Conservation (phyloP, 1,140 invertebrate species). For the Pseudomyrmex flavicornis region DNA sequence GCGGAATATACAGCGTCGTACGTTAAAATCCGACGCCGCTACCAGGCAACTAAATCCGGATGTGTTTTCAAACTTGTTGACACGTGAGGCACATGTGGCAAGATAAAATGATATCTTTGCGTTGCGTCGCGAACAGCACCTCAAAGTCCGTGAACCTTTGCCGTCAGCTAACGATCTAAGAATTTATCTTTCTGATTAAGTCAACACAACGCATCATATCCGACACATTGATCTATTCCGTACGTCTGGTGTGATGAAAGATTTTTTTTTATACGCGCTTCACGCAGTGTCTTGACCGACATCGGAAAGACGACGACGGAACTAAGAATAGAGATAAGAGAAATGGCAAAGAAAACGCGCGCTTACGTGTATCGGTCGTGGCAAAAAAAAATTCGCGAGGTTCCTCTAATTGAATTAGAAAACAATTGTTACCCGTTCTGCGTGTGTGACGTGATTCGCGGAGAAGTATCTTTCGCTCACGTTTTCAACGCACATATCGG, state of each 20-base stretch:
- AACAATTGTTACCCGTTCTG: slow-evolving; percentile 73
- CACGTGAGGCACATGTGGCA: slow-evolving; percentile 33
- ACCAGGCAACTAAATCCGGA: neutral
- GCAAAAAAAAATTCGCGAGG: slow-evolving; percentile 73
- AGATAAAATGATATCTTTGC: slow-evolving; percentile 54
- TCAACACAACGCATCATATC: slow-evolving; percentile 24
- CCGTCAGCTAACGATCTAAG: slow-evolving; percentile 28
- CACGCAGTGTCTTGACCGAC: neutral
- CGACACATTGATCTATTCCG: slow-evolving; percentile 16
- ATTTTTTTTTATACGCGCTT: neutral
- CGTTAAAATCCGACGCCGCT: neutral
- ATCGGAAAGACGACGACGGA: neutral
- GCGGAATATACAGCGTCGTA: neutral
- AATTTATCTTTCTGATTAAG: slow-evolving; percentile 47
- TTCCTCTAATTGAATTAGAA: slow-evolving; percentile 82
- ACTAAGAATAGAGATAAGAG: slow-evolving; percentile 29
- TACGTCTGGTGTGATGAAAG: slow-evolving; percentile 5
- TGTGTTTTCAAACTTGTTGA: neutral
- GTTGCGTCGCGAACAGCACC: slow-evolving; percentile 12
- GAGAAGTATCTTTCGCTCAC: slow-evolving; percentile 10
- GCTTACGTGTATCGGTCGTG: slow-evolving; percentile 29
- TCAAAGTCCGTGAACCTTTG: slow-evolving; percentile 43
- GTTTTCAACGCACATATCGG: slow-evolving; percentile 38
- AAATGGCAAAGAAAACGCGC: slow-evolving; percentile 17
- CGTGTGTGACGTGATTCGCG: neutral